Evolutionary conservation across 2,888 invertebrate genomes (phyloP).

Genomic region (Agapetus fuscipes): DNA sequence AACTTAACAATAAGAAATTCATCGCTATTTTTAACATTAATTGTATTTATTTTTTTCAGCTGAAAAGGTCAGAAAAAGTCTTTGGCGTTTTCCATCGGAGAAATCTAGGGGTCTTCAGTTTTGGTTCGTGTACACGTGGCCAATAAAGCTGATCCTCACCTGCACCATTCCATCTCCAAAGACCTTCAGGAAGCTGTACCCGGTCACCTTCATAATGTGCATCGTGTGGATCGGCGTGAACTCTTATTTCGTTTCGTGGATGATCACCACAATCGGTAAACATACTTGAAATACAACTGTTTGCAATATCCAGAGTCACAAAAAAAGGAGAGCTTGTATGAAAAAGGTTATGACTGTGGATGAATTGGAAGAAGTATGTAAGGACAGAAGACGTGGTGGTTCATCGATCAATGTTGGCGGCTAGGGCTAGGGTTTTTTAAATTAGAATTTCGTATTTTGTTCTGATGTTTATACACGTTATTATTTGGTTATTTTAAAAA

Average conservation of each 20-base stretch:
- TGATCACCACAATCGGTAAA: slow-evolving; percentile 78
- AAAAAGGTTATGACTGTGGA: no score
- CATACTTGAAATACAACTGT: no score
- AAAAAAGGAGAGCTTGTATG: no score
- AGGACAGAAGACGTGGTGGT: not conserved
- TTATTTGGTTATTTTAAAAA: no score
- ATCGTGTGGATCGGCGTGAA: slow-evolving; percentile 76
- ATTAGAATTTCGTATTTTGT: no score
- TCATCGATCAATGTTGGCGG: not conserved
- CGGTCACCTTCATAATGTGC: slow-evolving; percentile 76
- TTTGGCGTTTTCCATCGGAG: slow-evolving; percentile 38
- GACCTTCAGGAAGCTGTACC: slow-evolving; percentile 52
- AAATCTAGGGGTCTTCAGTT: slow-evolving; percentile 30
- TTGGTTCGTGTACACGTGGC: slow-evolving; percentile 66
- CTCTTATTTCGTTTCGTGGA: slow-evolving; percentile 87
- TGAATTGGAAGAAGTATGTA: no score
- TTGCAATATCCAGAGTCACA: no score
- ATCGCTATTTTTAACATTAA: no score
- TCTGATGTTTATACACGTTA: no score
- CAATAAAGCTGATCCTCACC: slow-evolving; percentile 54
- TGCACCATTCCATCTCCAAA: slow-evolving; percentile 63
- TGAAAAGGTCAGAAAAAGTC: slow-evolving; percentile 29
- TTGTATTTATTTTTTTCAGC: no score
- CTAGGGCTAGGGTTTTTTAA: no score
- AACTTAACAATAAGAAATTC: no score